Evolutionary conservation across 2,888 invertebrate genomes (phyloP).

Genomic region (Drosophila falleni): DNA sequence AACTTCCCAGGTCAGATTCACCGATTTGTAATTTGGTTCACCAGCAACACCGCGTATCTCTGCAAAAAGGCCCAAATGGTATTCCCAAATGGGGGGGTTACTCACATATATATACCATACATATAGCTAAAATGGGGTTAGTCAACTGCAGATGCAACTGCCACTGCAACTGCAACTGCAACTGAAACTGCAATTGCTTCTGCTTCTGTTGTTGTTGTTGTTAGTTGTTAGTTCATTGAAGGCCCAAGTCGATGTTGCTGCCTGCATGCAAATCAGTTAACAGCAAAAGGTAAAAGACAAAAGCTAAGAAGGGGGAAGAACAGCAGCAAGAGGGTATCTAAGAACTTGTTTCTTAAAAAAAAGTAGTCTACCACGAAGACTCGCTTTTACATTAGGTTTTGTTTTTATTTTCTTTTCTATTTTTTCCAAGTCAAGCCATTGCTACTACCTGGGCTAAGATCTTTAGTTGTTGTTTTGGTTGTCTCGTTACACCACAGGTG

Average conservation of each 20-base stretch:
- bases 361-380: constrained; percentile 34
- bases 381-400: constrained; percentile 62
- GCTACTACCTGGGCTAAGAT: constrained; percentile 24
- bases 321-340: constrained; percentile 7
- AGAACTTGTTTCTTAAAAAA: constrained; percentile 66
- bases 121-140: constrained; percentile 47
- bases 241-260: constrained; percentile 49
- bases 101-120: constrained; percentile 25
- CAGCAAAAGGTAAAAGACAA: constrained; percentile 29
- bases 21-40: constrained; percentile 85
- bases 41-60: constrained; percentile 85
- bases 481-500: constrained; percentile 49
- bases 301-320: constrained; percentile 11
- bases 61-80: constrained; percentile 53
- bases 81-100: constrained; percentile 57
- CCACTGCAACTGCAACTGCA: constrained; percentile 18
- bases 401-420: constrained; percentile 18
- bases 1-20: constrained; percentile 85
- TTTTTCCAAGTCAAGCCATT: not conserved
- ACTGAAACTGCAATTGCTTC: constrained; percentile 15
- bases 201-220: constrained; percentile 37
- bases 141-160: constrained; percentile 52
- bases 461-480: constrained; percentile 1
- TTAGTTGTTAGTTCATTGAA: constrained; percentile 38
- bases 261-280: constrained; percentile 76